Evolutionary conservation across 2,113 vertebrate species (phyloP).

Genomic region (Bubo blakistoni): DNA sequence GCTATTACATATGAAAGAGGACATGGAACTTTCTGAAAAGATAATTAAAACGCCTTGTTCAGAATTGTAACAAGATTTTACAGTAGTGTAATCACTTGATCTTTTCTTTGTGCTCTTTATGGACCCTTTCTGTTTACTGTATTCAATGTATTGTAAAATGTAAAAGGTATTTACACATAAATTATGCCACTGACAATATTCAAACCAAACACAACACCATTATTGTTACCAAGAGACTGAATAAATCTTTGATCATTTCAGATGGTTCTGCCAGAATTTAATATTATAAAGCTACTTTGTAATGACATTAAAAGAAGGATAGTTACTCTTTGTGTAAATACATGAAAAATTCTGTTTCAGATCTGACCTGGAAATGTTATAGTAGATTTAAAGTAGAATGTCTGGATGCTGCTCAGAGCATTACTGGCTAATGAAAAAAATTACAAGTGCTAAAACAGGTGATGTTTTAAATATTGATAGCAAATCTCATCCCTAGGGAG

Average conservation of each 20-base stretch:
- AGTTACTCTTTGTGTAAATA: neutral
- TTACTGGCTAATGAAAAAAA: neutral
- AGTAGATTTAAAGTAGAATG: neutral
- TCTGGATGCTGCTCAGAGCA: neutral
- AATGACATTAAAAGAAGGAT: neutral
- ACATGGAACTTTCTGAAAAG: neutral
- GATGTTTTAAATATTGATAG: neutral
- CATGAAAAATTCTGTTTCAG: neutral
- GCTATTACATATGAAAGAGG: neutral
- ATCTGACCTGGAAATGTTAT: neutral
- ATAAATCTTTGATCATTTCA: neutral
- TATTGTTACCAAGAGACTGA: neutral
- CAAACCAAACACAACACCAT: neutral
- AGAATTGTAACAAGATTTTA: neutral
- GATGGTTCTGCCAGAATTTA: neutral
- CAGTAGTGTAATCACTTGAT: neutral
- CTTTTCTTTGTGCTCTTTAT: neutral
- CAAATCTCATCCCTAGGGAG: neutral
- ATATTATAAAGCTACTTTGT: neutral
- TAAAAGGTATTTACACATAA: constrained; percentile 34
- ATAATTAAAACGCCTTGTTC: neutral
- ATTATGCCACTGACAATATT: neutral
- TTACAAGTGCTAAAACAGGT: neutral
- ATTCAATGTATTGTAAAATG: neutral
- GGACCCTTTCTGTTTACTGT: neutral